Evolutionary conservation across 2,113 vertebrate species (phyloP).

Genomic region (Struthio camelus): DNA sequence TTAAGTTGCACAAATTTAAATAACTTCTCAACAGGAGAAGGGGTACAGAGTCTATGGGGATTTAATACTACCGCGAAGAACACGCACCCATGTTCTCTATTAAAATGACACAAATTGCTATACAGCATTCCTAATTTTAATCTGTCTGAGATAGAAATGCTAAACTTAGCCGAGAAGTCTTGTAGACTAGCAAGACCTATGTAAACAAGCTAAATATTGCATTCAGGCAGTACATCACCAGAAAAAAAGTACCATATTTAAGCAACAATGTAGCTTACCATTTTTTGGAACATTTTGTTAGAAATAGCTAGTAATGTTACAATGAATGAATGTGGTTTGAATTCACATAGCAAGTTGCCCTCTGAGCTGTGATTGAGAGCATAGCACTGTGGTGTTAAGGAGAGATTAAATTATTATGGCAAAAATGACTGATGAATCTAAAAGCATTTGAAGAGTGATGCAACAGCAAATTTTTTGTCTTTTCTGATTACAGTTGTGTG

Average conservation of each 20-base stretch:
- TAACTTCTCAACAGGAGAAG: conserved; percentile 9
- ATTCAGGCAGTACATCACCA: neutral
- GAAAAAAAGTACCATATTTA: neutral
- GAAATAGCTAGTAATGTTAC: neutral
- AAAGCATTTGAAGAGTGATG: neutral
- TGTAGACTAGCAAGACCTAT: neutral
- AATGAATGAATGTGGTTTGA: neutral
- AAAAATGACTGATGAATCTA: neutral
- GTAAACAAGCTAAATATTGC: neutral
- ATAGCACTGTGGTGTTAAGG: neutral
- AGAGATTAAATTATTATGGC: neutral
- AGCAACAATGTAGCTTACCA: neutral
- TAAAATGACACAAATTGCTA: neutral
- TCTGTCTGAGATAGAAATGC: neutral
- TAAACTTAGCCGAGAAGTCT: neutral
- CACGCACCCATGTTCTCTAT: neutral
- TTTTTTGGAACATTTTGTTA: neutral
- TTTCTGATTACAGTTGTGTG: neutral
- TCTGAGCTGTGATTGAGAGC: neutral
- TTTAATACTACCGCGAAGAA: conserved; percentile 7
- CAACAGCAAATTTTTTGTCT: neutral
- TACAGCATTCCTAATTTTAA: neutral
- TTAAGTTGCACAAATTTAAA: conserved; percentile 57
- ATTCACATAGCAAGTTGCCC: neutral
- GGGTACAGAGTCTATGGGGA: neutral